phyloP scores from a whole-genome alignment of 2,113 vertebrate genomes.

The Brachyhypopomus occidentalis region DNA sequence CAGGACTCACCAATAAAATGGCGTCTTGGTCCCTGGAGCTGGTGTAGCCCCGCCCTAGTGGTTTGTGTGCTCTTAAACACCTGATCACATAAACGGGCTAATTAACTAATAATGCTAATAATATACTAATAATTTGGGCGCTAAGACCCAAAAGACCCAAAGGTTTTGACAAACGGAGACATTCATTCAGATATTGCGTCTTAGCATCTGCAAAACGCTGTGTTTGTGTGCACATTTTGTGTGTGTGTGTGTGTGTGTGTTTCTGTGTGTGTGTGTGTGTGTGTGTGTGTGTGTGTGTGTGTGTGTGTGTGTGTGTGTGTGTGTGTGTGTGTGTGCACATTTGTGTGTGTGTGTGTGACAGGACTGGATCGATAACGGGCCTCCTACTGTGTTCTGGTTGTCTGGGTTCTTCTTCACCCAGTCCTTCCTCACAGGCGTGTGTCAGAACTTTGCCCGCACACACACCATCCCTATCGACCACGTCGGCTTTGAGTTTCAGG shows the following conservation, averaged over 20 bases:
- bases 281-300: no score
- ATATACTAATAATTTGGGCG: no score
- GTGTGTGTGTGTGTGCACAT: conserved; percentile 46
- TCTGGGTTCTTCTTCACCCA: conserved; percentile 95
- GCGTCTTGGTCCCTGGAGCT: neutral
- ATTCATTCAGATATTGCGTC: no score
- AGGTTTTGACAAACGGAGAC: no score
- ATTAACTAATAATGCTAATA: no score
- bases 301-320: conserved; percentile 24
- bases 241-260: no score
- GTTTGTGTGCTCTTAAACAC: no score
- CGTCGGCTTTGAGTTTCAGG: conserved; percentile 92
- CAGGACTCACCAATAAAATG: neutral
- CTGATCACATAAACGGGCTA: no score
- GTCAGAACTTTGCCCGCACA: conserved; percentile 92
- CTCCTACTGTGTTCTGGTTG: conserved; percentile 90
- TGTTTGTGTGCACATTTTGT: no score
- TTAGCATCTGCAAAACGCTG: no score
- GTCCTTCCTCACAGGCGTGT: conserved; percentile 90
- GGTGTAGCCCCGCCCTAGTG: no score
- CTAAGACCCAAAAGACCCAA: no score
- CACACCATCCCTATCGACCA: conserved; percentile 88
- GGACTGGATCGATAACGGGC: conserved; percentile 83
- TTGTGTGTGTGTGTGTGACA: conserved; percentile 61
- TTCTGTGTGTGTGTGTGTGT: neutral